Evolutionary conservation across 2,888 invertebrate species (phyloP), one percentile per base, ranked within the genome.

Genomic region (Mythimna loreyi): DNA sequence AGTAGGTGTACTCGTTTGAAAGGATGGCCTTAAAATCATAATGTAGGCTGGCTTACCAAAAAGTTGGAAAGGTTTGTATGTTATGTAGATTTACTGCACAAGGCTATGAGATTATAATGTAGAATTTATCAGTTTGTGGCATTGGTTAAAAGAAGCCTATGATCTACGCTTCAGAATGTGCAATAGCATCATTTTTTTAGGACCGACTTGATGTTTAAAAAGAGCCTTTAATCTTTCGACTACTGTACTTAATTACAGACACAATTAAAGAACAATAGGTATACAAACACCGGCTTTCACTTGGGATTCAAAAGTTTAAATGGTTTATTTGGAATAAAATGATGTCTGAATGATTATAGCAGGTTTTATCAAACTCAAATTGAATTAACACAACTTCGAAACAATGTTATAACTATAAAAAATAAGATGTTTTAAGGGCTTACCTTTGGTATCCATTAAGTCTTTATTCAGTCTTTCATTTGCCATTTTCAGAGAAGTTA

Each of bases 401-500:
- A 40, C 43, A 45, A 3, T 7, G 43, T 1, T 45, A n/a, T 45
- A 7, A n/a, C 19, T 3, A 45, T 45, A 43, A 19, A 19, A 43
- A 43, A 43, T 0, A 19, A 43, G 6, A 6, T 40, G n/a, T 43
- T 43, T 19, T 2, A 43, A 43, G 19, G 6, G 28, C 90, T 92
- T 95, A 96, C 97, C 97, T 96, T 97, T 97, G 69, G 97, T 97
- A 85, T 98, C 97, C 86, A 97, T 96, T 83, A 98, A 96, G 89
- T 98, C 98, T 89, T 97, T 97, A 86, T 96, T 97, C 87, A 98
- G 96, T 94, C 97, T 97, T 83, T 97, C 96, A 92, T 98, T 98
- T 68, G 97, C 96, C 83, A 97, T 97, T 88, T 97, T 97, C 82
- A 98, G 89, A 65, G 97, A 91, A 85, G 96, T 95, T 80, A 98